Conservation (phyloP, 2,888 invertebrate genomes). For the Lithophane ornitopus region DNA sequence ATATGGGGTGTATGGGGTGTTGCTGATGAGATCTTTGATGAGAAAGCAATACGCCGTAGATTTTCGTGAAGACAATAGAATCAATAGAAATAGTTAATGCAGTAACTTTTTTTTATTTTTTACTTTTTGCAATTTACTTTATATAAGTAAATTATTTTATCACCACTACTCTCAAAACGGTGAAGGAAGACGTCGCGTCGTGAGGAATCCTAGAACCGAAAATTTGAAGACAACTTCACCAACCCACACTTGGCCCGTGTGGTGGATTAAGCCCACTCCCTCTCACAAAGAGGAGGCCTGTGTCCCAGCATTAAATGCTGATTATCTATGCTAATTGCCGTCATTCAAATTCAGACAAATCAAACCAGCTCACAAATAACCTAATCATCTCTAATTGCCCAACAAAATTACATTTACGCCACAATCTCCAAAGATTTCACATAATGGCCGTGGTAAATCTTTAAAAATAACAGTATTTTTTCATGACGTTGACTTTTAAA, state of each 20-base stretch:
- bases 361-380: not conserved
- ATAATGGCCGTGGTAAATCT: slow-evolving; percentile 39
- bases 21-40: not conserved
- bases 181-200: no score
- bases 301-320: no score
- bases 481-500: slow-evolving; percentile 55
- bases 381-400: not conserved
- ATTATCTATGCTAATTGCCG: not conserved
- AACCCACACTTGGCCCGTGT: no score
- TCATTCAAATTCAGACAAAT: not conserved
- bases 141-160: no score
- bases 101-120: no score
- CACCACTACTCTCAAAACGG: no score
- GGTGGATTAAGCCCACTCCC: no score
- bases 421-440: slow-evolving; percentile 16
- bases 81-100: no score
- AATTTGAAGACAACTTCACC: no score
- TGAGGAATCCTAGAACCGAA: no score
- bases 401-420: not conserved
- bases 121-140: no score
- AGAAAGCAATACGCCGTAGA: not conserved
- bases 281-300: no score
- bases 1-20: not conserved
- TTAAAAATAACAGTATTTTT: slow-evolving; percentile 58
- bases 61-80: not conserved